Conservation (phyloP, 1,140 invertebrate genomes). For the Drosophila navojoa region DNA sequence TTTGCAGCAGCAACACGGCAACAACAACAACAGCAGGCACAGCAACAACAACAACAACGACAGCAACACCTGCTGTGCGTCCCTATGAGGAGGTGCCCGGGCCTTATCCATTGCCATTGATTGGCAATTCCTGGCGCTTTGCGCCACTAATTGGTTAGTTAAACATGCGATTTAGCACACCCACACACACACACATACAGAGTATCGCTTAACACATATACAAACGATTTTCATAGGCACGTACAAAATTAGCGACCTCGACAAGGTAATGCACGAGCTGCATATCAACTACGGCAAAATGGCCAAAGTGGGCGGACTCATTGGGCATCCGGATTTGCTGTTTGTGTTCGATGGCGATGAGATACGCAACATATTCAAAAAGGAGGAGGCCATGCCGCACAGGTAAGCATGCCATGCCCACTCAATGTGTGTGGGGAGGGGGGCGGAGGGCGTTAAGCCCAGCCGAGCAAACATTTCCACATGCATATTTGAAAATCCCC, state of each 20-base stretch:
- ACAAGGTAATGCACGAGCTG: constrained; percentile 89
- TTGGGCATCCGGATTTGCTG: constrained; percentile 91
- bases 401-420: constrained; percentile 57
- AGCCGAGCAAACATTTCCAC: background rate
- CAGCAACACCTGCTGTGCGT: constrained; percentile 46
- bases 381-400: constrained; percentile 90
- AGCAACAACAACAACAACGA: constrained; percentile 57
- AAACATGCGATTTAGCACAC: constrained; percentile 1
- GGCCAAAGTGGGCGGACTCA: constrained; percentile 89
- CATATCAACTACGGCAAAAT: constrained; percentile 88
- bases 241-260: constrained; percentile 89
- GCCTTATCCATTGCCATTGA: constrained; percentile 89
- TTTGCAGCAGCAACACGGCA: constrained; percentile 6
- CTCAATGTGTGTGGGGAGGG: background rate
- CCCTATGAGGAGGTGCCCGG: constrained; percentile 90
- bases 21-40: constrained; percentile 6
- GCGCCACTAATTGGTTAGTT: constrained; percentile 87
- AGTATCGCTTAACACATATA: background rate
- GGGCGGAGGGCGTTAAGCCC: background rate
- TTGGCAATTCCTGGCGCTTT: constrained; percentile 93
- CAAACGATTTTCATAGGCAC: constrained; percentile 85
- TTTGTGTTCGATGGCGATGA: constrained; percentile 91
- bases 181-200: background rate
- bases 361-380: constrained; percentile 89
- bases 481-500: background rate